Conservation (phyloP, 2,797 vertebrate species). For the Brachymystax lenok region DNA sequence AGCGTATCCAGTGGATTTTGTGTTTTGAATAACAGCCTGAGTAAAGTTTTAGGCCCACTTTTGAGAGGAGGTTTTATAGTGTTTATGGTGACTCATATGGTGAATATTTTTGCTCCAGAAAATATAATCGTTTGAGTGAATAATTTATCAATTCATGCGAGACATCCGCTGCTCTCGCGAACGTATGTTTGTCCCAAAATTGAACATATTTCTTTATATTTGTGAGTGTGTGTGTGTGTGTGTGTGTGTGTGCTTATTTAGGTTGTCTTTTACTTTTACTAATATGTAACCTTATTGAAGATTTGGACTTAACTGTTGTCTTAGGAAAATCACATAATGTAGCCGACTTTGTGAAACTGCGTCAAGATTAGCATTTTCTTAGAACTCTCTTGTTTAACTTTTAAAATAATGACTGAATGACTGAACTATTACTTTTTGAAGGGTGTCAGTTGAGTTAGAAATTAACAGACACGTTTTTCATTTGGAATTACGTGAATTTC, state of each 20-base stretch:
- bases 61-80: not conserved
- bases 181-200: not conserved
- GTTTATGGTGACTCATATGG: not conserved
- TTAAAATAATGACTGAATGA: slow-evolving; percentile 51
- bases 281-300: not conserved
- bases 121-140: not conserved
- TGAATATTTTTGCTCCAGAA: too few relatives aligned
- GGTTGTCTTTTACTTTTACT: not conserved
- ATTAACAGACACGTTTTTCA: not conserved
- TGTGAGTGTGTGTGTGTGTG: slow-evolving; percentile 19
- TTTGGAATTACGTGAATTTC: not conserved
- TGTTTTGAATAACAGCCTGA: not conserved
- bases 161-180: not conserved
- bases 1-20: not conserved
- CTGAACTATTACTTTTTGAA: not conserved
- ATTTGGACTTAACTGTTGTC: not conserved
- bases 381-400: slow-evolving; percentile 28
- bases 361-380: slow-evolving; percentile 6
- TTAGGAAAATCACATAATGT: not conserved
- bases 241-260: not conserved
- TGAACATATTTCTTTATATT: not conserved
- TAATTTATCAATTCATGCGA: not conserved
- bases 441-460: slow-evolving; percentile 13
- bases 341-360: not conserved
- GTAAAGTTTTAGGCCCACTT: not conserved